Percentiles rank a stretch among this genome's conserved stretches.
These are phyloP conservation scores for Drosophila quadrilineata DNA, from an alignment of 1,140 invertebrate genomes.

Conservation along the genomic window DNA sequence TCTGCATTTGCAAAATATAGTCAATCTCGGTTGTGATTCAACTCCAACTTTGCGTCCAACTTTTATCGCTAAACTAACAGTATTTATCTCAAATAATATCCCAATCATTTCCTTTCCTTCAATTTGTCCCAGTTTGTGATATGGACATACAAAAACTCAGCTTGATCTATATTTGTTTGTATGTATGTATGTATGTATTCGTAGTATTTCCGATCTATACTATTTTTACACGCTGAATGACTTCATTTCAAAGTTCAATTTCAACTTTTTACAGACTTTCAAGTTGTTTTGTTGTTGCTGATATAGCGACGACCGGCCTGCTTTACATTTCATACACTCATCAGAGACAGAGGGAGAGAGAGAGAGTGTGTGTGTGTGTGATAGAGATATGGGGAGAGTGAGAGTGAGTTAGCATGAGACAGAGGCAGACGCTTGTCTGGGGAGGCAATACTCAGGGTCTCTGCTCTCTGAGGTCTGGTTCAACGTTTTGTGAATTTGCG, in stretches of 20 bases:
- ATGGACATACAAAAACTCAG: too few species aligned
- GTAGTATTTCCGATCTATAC: slow-evolving; percentile 24
- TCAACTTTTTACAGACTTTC: slow-evolving; percentile 4
- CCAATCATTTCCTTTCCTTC: too few species aligned
- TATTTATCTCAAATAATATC: too few species aligned
- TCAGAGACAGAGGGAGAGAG: background rate
- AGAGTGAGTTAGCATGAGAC: background rate
- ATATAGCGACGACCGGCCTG: slow-evolving; percentile 46
- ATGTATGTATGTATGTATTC: too few species aligned
- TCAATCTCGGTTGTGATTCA: too few species aligned
- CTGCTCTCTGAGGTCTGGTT: slow-evolving; percentile 47
- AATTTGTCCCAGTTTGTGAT: too few species aligned
- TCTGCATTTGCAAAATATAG: too few species aligned
- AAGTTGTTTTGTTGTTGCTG: slow-evolving; percentile 5
- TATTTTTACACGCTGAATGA: slow-evolving; percentile 33
- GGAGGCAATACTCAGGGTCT: slow-evolving; percentile 36
- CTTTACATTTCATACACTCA: slow-evolving; percentile 46
- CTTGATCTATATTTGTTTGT: slow-evolving; percentile 20
- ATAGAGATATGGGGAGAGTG: background rate
- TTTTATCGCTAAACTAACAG: too few species aligned
- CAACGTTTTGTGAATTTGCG: slow-evolving; percentile 66
- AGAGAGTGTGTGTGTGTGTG: background rate
- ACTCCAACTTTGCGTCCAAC: too few species aligned
- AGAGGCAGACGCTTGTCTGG: background rate
- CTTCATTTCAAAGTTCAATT: slow-evolving; percentile 67